These are phyloP conservation scores for Hyles euphorbiae DNA, from an alignment of 1,140 invertebrate species.

Conservation along the genomic window DNA sequence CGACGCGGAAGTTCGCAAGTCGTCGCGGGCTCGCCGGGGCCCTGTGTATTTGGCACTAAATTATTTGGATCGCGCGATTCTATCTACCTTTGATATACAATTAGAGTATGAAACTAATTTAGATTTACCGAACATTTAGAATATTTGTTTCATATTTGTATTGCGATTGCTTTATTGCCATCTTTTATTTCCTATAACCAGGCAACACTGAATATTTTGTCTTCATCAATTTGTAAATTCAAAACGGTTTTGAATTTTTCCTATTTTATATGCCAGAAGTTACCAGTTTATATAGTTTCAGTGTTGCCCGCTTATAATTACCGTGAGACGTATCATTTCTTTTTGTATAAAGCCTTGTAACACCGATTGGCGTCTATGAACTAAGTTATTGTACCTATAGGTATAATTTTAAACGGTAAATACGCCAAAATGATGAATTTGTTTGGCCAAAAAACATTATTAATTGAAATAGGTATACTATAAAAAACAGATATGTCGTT, in stretches of 20 bases:
- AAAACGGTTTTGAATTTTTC: too few species aligned
- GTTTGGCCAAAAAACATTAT: constrained; percentile 34
- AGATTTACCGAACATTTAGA: constrained; percentile 34
- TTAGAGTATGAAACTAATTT: constrained; percentile 35
- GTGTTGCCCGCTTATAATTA: not conserved
- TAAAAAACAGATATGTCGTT: constrained; percentile 70
- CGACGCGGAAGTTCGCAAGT: constrained; percentile 37
- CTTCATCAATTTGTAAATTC: too few species aligned
- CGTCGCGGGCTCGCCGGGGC: constrained; percentile 24
- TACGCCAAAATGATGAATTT: constrained; percentile 45
- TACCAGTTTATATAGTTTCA: too few species aligned
- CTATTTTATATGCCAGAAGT: too few species aligned
- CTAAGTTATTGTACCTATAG: constrained; percentile 20
- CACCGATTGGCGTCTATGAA: too few species aligned
- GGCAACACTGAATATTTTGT: constrained; percentile 10
- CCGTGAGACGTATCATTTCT: not conserved
- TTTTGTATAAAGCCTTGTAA: constrained; percentile 1
- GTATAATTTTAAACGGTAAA: constrained; percentile 38
- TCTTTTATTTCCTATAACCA: constrained; percentile 12
- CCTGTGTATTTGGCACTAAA: constrained; percentile 67
- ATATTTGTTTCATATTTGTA: constrained; percentile 31
- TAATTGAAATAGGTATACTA: constrained; percentile 46
- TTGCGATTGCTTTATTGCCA: constrained; percentile 26
- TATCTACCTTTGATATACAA: constrained; percentile 57
- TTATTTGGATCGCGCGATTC: constrained; percentile 66